These are phyloP conservation scores for Prunella himalayana DNA, from an alignment of 2,113 vertebrate species.

Conservation along the genomic window DNA sequence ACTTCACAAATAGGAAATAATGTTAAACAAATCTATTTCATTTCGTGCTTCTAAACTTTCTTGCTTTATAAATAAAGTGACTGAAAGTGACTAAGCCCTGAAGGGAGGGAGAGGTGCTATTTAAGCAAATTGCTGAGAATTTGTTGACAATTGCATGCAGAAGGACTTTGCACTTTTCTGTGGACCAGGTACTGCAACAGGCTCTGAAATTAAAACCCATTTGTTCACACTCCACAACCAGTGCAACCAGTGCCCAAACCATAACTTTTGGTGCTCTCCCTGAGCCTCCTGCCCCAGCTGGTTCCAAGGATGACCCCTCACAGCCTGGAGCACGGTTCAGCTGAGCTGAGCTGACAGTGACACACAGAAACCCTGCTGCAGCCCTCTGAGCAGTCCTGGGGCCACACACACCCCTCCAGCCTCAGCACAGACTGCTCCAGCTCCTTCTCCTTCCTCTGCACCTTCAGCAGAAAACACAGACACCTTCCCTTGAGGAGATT, in stretches of 20 bases:
- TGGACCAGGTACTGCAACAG: background rate
- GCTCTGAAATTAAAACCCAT: background rate
- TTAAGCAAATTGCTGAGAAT: background rate
- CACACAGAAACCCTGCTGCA: background rate
- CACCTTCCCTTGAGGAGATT: rapidly evolving
- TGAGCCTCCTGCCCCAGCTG: background rate
- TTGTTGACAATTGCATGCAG: background rate
- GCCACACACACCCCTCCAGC: background rate
- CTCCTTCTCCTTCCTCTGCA: background rate
- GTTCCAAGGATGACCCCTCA: rapidly evolving
- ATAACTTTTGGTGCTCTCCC: background rate
- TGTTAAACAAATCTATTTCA: background rate
- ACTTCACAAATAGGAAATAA: background rate
- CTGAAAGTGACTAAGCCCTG: background rate
- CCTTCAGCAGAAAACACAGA: background rate
- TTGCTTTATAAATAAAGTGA: background rate
- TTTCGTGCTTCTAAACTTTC: background rate
- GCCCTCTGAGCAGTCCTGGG: background rate
- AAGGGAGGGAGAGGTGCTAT: background rate
- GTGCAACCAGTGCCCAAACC: background rate
- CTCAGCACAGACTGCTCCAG: rapidly evolving
- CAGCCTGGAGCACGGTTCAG: background rate
- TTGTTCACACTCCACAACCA: background rate
- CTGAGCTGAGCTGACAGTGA: background rate
- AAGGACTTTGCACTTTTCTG: background rate